Conservation (phyloP, 35 echinoderm and acorn worm species). For the Anneissia japonica region DNA sequence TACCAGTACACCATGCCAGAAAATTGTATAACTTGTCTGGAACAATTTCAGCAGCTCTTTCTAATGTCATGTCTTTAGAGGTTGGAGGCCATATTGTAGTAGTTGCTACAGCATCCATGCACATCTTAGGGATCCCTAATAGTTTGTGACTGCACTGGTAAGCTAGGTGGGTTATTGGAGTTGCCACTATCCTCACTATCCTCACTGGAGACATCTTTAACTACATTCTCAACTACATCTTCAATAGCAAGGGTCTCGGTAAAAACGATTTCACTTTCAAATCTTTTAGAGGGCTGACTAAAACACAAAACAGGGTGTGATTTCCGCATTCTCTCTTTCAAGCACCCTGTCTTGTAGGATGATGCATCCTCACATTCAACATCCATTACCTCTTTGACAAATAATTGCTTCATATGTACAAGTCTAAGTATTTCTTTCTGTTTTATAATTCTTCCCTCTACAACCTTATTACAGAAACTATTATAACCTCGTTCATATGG, state of each 20-base stretch:
- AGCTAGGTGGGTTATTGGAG: neutral
- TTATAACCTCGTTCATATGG: neutral
- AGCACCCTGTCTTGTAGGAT: slow-evolving; percentile 3
- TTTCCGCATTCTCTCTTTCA: neutral
- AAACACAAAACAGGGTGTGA: neutral
- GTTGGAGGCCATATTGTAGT: slow-evolving; percentile 30
- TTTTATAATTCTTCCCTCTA: neutral
- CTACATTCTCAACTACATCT: neutral
- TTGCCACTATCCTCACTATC: neutral
- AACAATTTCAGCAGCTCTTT: slow-evolving; percentile 5
- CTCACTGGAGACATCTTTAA: neutral
- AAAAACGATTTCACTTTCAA: slow-evolving; percentile 1
- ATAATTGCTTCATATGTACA: neutral
- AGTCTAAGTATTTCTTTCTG: slow-evolving; percentile 8
- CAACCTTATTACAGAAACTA: slow-evolving; percentile 4
- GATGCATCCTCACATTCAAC: neutral
- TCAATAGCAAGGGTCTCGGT: neutral
- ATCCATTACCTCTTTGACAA: slow-evolving; percentile 1
- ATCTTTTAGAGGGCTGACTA: neutral
- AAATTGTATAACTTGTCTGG: slow-evolving; percentile 29
- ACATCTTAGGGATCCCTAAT: too few relatives aligned
- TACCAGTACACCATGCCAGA: slow-evolving; percentile 17
- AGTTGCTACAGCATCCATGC: too few relatives aligned
- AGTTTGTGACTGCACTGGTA: too few relatives aligned
- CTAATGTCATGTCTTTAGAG: slow-evolving; percentile 16